Evolutionary conservation across 1,140 invertebrate species (phyloP).

Genomic region (Hesperophylax magnus): DNA sequence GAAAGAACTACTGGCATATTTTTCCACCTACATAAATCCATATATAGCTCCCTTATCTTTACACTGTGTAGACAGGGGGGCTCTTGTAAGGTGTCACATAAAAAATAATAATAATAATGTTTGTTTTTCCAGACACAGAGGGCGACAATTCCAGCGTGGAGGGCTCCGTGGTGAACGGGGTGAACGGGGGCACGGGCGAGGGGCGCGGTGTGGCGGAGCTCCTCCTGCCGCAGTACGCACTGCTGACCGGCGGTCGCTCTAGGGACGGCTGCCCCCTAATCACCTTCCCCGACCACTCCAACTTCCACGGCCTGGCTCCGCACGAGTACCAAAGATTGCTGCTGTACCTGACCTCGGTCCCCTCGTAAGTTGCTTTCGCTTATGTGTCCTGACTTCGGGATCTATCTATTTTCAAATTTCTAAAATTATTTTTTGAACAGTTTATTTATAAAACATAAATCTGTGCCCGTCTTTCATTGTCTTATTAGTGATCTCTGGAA

Average conservation of each 20-base stretch:
- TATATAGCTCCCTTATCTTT: too few species aligned
- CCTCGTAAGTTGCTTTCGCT: conserved; percentile 80
- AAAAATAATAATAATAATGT: too few species aligned
- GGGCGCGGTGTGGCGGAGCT: conserved; percentile 81
- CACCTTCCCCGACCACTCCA: conserved; percentile 93
- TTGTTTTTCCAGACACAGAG: conserved; percentile 66
- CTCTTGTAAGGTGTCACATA: too few species aligned
- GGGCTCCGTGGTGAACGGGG: conserved; percentile 62
- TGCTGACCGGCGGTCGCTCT: conserved; percentile 92
- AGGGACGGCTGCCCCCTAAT: conserved; percentile 92
- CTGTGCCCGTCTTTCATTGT: too few species aligned
- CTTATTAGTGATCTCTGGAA: too few species aligned
- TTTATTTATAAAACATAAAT: too few species aligned
- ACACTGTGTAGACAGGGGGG: too few species aligned
- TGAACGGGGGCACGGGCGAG: conserved; percentile 62
- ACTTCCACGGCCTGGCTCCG: conserved; percentile 86
- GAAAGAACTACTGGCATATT: too few species aligned
- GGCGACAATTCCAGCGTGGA: conserved; percentile 61
- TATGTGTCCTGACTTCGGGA: neutral
- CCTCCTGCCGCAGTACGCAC: conserved; percentile 87
- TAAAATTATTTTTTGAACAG: too few species aligned
- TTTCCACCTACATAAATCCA: too few species aligned
- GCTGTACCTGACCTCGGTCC: conserved; percentile 94
- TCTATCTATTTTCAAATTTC: too few species aligned
- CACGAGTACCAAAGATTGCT: conserved; percentile 92